Evolutionary conservation across 1,140 invertebrate genomes (phyloP).

Genomic region (Zaprionus inermis): DNA sequence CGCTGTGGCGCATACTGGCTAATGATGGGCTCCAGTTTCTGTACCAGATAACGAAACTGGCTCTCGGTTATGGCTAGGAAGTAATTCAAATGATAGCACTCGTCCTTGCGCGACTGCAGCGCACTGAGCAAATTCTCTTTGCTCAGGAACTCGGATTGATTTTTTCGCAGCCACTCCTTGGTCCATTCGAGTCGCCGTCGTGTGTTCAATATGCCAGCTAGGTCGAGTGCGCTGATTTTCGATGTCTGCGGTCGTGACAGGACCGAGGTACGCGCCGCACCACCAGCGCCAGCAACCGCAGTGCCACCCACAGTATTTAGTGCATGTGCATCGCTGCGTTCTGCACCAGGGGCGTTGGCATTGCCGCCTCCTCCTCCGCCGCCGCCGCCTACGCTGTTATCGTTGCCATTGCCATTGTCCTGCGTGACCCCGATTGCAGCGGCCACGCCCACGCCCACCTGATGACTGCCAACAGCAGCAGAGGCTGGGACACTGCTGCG

Average conservation of each 20-base stretch:
- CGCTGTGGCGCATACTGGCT: conserved; percentile 79
- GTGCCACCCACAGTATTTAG: conserved; percentile 19
- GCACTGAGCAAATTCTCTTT: conserved; percentile 78
- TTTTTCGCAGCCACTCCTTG: conserved; percentile 81
- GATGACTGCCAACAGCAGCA: conserved; percentile 55
- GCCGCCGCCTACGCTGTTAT: conserved; percentile 6
- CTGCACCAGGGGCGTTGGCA: conserved; percentile 59
- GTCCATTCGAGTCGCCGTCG: conserved; percentile 77
- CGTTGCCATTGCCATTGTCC: conserved; percentile 67
- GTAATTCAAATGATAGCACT: conserved; percentile 82
- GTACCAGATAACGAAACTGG: conserved; percentile 78
- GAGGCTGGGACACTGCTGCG: conserved; percentile 43
- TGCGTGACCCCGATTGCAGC: conserved; percentile 68
- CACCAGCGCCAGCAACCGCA: conserved; percentile 28
- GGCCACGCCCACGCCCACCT: conserved; percentile 70
- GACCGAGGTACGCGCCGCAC: conserved; percentile 69
- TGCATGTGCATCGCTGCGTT: conserved; percentile 47
- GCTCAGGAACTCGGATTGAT: conserved; percentile 75
- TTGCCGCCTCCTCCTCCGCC: conserved; percentile 18
- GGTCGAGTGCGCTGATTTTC: conserved; percentile 75
- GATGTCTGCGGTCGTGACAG: conserved; percentile 68
- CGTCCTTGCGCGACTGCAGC: conserved; percentile 78
- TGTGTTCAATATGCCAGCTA: conserved; percentile 78
- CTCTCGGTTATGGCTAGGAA: conserved; percentile 82
- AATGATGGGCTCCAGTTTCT: conserved; percentile 77